phyloP scores from a whole-genome alignment of 2,113 vertebrate genomes.

The Pelodiscus sinensis region DNA sequence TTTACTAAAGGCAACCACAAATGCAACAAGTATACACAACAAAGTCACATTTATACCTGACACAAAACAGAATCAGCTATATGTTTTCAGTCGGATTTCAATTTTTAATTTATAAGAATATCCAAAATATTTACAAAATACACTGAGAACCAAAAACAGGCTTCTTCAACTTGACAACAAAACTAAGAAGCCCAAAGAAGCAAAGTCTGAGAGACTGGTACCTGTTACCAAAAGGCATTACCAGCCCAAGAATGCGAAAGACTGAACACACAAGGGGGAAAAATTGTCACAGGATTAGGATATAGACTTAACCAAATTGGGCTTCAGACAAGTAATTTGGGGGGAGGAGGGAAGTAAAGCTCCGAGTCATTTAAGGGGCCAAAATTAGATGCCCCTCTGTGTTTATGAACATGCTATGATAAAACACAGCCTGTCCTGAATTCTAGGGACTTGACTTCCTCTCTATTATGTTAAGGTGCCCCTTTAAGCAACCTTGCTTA shows the following conservation, averaged over 20 bases:
- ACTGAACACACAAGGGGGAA: neutral
- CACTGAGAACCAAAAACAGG: constrained; percentile 12
- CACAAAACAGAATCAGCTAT: constrained; percentile 27
- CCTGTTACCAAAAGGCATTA: neutral
- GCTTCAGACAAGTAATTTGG: no score
- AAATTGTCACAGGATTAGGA: no score
- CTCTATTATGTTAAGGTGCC: neutral
- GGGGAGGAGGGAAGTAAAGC: no score
- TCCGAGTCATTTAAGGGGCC: neutral
- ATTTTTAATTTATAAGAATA: constrained; percentile 39
- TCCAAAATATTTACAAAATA: constrained; percentile 61
- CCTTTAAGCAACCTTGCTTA: neutral
- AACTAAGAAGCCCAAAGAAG: neutral
- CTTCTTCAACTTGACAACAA: neutral
- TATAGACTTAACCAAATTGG: no score
- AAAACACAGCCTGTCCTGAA: accelerated
- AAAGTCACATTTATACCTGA: constrained; percentile 5
- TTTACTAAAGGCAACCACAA: constrained; percentile 13
- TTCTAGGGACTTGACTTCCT: neutral
- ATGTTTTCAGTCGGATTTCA: neutral
- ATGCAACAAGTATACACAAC: neutral
- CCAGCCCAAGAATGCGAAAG: neutral
- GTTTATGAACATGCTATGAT: neutral
- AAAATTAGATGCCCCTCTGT: neutral
- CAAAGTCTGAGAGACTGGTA: neutral